Conservation (phyloP, 2,888 invertebrate genomes). For the Catocala sponsa region DNA sequence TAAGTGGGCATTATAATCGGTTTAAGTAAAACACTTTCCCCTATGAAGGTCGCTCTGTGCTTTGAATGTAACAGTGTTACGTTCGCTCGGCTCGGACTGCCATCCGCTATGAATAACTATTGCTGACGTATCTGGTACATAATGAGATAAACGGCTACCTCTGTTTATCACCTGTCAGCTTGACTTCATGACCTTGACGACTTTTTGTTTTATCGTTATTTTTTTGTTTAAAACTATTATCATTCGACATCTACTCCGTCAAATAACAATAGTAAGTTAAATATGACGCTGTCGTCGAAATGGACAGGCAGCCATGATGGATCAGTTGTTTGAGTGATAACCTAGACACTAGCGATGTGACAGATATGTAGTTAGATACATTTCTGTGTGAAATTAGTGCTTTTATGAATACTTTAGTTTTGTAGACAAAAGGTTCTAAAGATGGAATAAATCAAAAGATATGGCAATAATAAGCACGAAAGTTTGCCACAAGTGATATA, state of each 20-base stretch:
- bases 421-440: no score
- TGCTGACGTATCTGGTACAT: constrained; percentile 38
- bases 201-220: neutral
- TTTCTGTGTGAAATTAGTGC: no score
- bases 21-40: constrained; percentile 80
- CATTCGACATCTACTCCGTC: neutral
- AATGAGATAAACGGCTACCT: constrained; percentile 47
- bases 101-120: constrained; percentile 56
- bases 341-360: no score
- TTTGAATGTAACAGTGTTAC: constrained; percentile 60
- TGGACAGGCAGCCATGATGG: no score
- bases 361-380: no score
- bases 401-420: no score
- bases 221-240: neutral
- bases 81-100: constrained; percentile 58
- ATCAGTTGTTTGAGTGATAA: no score
- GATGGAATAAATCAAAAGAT: no score
- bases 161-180: neutral
- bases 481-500: no score
- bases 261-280: neutral
- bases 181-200: constrained; percentile 25
- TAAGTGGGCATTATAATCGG: constrained; percentile 63
- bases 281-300: no score
- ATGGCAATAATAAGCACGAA: no score
- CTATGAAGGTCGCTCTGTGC: constrained; percentile 74